These are phyloP conservation scores for Latrodectus hesperus DNA, from an alignment of 2,888 invertebrate species.

Conservation along the genomic window DNA sequence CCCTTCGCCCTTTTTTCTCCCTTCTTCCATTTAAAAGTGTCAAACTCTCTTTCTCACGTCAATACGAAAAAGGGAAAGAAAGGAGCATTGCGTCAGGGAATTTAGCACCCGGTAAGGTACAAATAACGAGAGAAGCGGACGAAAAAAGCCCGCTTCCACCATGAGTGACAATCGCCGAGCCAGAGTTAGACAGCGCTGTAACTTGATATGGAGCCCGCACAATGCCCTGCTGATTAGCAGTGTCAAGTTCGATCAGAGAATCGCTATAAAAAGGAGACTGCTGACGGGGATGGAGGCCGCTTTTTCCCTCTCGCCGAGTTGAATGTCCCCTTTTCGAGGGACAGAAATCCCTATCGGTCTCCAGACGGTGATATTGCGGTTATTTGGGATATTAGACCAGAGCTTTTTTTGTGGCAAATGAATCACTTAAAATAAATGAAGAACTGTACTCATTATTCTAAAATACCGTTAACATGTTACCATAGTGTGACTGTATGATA, in stretches of 20 bases:
- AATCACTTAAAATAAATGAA: too few species aligned
- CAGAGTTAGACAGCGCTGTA: constrained; percentile 52
- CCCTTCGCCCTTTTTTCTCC: neutral
- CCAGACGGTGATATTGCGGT: too few species aligned
- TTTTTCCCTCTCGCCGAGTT: neutral
- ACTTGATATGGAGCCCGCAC: constrained; percentile 38
- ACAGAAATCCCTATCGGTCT: neutral
- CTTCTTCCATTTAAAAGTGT: neutral
- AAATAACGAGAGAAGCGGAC: neutral
- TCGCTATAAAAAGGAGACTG: neutral
- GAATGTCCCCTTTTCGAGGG: neutral
- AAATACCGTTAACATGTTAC: too few species aligned
- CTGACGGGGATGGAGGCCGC: neutral
- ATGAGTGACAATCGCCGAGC: constrained; percentile 33
- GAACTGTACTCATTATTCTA: too few species aligned
- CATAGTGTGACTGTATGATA: too few species aligned
- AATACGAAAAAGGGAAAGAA: neutral
- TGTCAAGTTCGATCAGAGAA: constrained; percentile 64
- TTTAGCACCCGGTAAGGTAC: neutral
- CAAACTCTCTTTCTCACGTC: neutral
- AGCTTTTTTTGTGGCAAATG: too few species aligned
- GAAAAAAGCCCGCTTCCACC: neutral
- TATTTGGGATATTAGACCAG: too few species aligned
- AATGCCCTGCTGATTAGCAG: constrained; percentile 63
- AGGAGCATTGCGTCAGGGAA: neutral